Evolutionary conservation across 2,888 invertebrate genomes (phyloP), one percentile per base, ranked within the genome.

Genomic region (Cartodere bifasciata): DNA sequence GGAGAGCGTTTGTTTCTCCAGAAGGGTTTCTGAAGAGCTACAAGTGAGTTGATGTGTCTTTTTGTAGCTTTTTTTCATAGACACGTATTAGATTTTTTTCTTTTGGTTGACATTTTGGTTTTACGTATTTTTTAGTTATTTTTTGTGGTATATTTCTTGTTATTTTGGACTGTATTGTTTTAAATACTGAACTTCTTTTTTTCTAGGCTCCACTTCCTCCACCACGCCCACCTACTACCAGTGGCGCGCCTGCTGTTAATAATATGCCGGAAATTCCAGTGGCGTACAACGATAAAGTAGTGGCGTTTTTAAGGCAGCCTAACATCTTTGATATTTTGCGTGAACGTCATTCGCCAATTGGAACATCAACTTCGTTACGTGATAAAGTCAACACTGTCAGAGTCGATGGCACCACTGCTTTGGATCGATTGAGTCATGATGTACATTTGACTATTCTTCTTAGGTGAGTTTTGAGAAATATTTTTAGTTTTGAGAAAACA

Each of bases 251-350:
- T 23, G 46, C 55, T 17, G 47, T 53, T 16, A 50, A 44, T 35
- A 59, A 65, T 16, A 49, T 56, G 28, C 68, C 73, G 2, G 73
- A 81, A 42, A 79, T 88, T 51, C 88, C 90, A 1, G 75, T 86
- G 11, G 88, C 92, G 3, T 94, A 94, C 60, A 92, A 92, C 55
- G 94, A 94, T 52, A 87, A 86, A 70, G 92, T 94, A 43, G 88
- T 94, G 31, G 87, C 90, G n/a, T 94, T 94, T 64, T 70, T 94
- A 16, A 73, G 92, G 0, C 94, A 94, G 55, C 83, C 91, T 6
- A 91, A 91, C 58, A 88, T 94, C 49, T 75, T 88, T 62, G 91
- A 91, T 49, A 86, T 92, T 42, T 64, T 94, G 38, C 77, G 79
- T 31, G 88, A 87, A 55, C 68, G 87, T 7, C 83, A 86, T 57